Percentiles rank a stretch among this genome's conserved stretches.
Evolutionary conservation across 2,888 invertebrate species (phyloP).

Genomic region (Dascillus cervinus): DNA sequence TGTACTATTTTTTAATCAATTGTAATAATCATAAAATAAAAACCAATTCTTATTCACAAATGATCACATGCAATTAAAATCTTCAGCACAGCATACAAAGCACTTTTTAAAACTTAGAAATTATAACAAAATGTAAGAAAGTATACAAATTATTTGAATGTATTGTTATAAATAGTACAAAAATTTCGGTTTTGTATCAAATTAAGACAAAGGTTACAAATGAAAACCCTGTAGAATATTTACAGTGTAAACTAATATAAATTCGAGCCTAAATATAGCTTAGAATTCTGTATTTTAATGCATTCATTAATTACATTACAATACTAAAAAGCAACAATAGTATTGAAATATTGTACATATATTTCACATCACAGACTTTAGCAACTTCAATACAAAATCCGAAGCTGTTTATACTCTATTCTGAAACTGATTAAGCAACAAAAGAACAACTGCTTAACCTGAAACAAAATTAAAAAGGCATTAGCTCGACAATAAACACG

Average conservation of each 20-base stretch:
- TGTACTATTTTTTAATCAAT: too few species aligned
- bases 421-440: constrained; percentile 12
- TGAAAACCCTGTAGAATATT: constrained; percentile 1
- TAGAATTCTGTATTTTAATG: constrained; percentile 35
- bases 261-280: constrained; percentile 21
- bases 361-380: constrained; percentile 38
- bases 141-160: too few species aligned
- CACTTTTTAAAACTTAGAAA: too few species aligned
- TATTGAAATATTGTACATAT: constrained; percentile 35
- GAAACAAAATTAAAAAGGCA: constrained; percentile 13
- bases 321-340: constrained; percentile 37
- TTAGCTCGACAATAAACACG: constrained; percentile 17
- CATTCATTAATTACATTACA: constrained; percentile 32
- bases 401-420: constrained; percentile 23
- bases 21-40: too few species aligned
- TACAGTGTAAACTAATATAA: constrained; percentile 10
- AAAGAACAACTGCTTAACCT: constrained; percentile 16
- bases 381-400: constrained; percentile 34
- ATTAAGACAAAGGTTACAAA: too few species aligned
- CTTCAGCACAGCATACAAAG: too few species aligned
- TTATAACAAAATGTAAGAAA: too few species aligned
- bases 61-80: too few species aligned
- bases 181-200: too few species aligned
- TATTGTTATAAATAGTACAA: too few species aligned
- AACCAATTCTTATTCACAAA: too few species aligned